Evolutionary conservation across 2,797 vertebrate species (phyloP).

Genomic region (Alcedo quadribrachys): DNA sequence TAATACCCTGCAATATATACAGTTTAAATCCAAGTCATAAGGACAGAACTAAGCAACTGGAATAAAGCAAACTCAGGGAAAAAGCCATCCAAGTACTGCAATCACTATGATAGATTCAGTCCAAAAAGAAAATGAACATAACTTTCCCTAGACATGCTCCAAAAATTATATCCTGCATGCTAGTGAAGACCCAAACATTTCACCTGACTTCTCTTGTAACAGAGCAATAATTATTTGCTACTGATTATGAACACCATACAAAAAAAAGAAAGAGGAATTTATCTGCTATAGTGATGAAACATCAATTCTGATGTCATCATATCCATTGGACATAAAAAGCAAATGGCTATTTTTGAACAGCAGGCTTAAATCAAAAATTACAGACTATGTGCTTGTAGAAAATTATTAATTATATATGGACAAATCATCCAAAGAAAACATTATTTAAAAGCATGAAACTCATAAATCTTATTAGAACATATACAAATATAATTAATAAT

Average conservation of each 20-base stretch:
- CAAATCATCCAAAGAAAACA: neutral
- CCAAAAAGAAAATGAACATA: neutral
- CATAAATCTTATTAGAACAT: neutral
- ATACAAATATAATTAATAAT: neutral
- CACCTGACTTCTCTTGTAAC: neutral
- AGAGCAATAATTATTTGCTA: conserved; percentile 14
- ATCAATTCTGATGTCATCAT: neutral
- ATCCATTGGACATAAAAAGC: neutral
- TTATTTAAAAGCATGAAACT: neutral
- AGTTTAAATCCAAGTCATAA: conserved; percentile 5
- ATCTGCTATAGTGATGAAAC: neutral
- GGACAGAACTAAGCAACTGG: neutral
- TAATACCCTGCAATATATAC: neutral
- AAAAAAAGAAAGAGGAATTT: neutral
- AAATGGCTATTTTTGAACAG: neutral
- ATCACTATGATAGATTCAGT: neutral
- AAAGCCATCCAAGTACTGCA: neutral
- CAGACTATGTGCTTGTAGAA: neutral
- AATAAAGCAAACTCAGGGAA: neutral
- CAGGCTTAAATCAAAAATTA: neutral
- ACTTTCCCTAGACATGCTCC: neutral
- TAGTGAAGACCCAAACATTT: neutral
- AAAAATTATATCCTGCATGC: neutral
- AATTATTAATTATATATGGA: neutral
- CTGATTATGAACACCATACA: neutral